These are phyloP conservation scores for Jordanella pulchra DNA, from an alignment of 2,797 vertebrate genomes.

Conservation along the genomic window DNA sequence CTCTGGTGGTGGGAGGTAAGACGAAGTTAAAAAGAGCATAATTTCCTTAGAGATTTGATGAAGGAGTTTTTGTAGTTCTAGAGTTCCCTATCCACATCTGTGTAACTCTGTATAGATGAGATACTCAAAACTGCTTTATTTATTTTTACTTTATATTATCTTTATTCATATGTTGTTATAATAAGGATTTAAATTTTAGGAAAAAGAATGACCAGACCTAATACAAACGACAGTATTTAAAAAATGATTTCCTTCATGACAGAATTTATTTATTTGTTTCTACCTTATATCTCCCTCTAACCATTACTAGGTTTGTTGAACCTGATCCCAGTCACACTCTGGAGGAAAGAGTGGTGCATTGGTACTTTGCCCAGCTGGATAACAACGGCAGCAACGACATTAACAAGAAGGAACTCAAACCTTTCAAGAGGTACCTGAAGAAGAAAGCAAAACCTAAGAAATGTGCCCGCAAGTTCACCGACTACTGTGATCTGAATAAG, in stretches of 20 bases:
- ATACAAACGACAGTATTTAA: too few relatives aligned
- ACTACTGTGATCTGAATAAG: constrained; percentile 98
- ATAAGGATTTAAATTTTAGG: neutral
- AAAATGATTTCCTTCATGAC: too few relatives aligned
- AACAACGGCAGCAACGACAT: constrained; percentile 93
- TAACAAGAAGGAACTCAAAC: constrained; percentile 96
- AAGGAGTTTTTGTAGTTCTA: neutral
- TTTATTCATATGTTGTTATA: neutral
- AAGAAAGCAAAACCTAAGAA: constrained; percentile 99
- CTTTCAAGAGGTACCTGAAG: constrained; percentile 96
- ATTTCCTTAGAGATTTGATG: neutral
- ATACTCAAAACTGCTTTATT: neutral
- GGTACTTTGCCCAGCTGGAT: constrained; percentile 97
- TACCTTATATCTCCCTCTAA: constrained; percentile 7
- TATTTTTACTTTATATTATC: too few relatives aligned
- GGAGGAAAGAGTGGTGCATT: constrained; percentile 96
- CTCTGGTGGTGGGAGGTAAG: constrained; percentile 96
- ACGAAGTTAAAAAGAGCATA: constrained; percentile 10
- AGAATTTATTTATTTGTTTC: too few relatives aligned
- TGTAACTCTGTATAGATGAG: neutral
- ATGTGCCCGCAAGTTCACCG: constrained; percentile 93
- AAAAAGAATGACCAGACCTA: too few relatives aligned
- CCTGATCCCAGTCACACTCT: constrained; percentile 96
- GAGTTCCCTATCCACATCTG: neutral
- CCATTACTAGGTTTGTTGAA: constrained; percentile 88